These are phyloP conservation scores for Hyaena hyaena DNA, from an alignment of 2,113 vertebrate species.

Conservation along the genomic window DNA sequence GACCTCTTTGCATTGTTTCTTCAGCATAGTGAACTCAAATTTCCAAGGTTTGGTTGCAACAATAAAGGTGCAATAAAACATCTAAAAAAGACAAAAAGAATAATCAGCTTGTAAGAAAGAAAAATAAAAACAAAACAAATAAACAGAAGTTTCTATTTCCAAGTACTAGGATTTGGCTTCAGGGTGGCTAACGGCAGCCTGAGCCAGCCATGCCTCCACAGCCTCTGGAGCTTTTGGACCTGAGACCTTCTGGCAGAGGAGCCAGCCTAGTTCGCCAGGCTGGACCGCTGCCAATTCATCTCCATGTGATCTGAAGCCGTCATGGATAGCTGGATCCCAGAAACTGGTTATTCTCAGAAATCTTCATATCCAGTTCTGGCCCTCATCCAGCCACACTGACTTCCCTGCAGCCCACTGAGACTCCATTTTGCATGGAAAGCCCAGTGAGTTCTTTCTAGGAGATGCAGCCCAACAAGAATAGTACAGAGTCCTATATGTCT, in stretches of 20 bases:
- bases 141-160: background rate
- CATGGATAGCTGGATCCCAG: background rate
- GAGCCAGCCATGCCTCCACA: background rate
- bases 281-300: too few species aligned
- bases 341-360: background rate
- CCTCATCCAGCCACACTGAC: background rate
- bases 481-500: background rate
- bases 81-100: conserved; percentile 62
- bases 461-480: background rate
- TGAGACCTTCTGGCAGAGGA: background rate
- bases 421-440: background rate
- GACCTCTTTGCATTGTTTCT: conserved; percentile 53
- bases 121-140: background rate
- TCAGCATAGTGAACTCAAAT: conserved; percentile 69
- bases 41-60: conserved; percentile 74
- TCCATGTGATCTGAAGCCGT: background rate
- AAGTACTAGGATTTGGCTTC: background rate
- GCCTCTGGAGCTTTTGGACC: background rate
- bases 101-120: background rate
- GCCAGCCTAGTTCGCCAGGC: background rate
- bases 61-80: conserved; percentile 67
- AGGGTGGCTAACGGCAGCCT: background rate
- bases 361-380: background rate
- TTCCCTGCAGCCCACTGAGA: background rate
- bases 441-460: background rate